Base-by-base conservation (phyloP, 2,113 vertebrate genomes). In the Sula dactylatra region DNA sequence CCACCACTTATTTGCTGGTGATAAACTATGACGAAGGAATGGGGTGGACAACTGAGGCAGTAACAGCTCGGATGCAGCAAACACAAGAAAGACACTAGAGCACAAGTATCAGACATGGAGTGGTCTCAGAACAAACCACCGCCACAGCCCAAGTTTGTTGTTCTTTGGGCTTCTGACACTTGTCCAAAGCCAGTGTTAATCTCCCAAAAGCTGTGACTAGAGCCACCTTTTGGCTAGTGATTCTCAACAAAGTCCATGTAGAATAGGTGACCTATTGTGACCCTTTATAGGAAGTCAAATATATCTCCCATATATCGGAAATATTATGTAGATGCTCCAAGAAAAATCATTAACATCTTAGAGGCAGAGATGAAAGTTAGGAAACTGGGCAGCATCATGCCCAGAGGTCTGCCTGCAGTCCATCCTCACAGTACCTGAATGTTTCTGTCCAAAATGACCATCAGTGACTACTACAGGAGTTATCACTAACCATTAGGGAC, bases 101-200 rank as follows among this genome's bases (percentile, higher is more conserved):
- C 0, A 2, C 0, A 0, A 8, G 4, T 36, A 13, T 36, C 49
- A 74, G 74, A 50, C 34, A 32, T 34, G 2, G 54, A 66, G 61
- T 14, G n/a, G 61, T 27, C 79, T 80, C 52, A 77, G 40, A 77
- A 64, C 8, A 82, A 92, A 92, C 16, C 22, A 13, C 29, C 6
- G 18, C 16, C 62, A 27, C 13, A 64, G 38, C 6, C 16, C 16
- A 10, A 74, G 26, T 77, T 56, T 73, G 13, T 49, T 58, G 38
- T 10, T 82, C 54, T 67, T 61, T 12, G 27, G n/a, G 70, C 65
- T 82, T 56, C 70, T 62, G 20, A 86, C 13, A 45, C 13, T 73
- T 58, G 47, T 73, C 31, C 65, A 85, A 87, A 62, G 13, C 13
- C 86, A 82, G 52, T 2, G 3, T 58, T 66, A 74, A 74, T 58